Evolutionary conservation across 2,888 invertebrate species (phyloP), one percentile per base, ranked within the genome.

Genomic region (Creontiades dilutus): DNA sequence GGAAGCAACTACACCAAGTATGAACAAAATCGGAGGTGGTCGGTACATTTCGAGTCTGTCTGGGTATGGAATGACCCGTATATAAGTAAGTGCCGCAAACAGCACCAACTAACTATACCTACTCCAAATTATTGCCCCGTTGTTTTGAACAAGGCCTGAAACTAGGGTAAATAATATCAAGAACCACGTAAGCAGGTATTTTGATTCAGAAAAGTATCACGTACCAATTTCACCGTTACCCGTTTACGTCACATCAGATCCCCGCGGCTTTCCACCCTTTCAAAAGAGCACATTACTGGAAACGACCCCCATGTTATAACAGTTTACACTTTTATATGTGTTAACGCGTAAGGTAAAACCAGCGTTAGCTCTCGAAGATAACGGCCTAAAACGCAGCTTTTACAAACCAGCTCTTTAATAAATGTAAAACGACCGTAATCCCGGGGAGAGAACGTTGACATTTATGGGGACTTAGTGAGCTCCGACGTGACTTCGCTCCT

Each of bases 371-470:
- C n/a, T n/a, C 5, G n/a, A n/a, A 57, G 27, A 68, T 23, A 68
- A 68, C 68, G 68, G 68, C 68, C 23, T 68, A 68, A 68, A 68
- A 23, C 23, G 37, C 37, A 37, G 68, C 68, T 23, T 11, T 19
- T 27, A 68, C 23, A 68, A 68, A 68, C 68, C 68, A 68, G 68
- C 23, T 13, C 68, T 68, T 68, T 68, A 27, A 68, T 68, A 68
- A 68, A 68, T 68, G 68, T 68, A 27, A 68, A 27, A 68, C 23
- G 68, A 68, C 23, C 68, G 68, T 68, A 68, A 68, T 68, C 68
- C 68, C n/a, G n/a, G 12, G 57, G n/a, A 37, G 37, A n/a, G 57
- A 57, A 16, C n/a, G 68, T 68, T 68, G 68, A 68, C 68, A 11
- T 68, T 68, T 23, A 68, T 68, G 68, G 68, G 68, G 27, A 68